These are phyloP conservation scores for Ornithoptera alexandrae DNA, from an alignment of 2,888 invertebrate genomes.

Conservation along the genomic window DNA sequence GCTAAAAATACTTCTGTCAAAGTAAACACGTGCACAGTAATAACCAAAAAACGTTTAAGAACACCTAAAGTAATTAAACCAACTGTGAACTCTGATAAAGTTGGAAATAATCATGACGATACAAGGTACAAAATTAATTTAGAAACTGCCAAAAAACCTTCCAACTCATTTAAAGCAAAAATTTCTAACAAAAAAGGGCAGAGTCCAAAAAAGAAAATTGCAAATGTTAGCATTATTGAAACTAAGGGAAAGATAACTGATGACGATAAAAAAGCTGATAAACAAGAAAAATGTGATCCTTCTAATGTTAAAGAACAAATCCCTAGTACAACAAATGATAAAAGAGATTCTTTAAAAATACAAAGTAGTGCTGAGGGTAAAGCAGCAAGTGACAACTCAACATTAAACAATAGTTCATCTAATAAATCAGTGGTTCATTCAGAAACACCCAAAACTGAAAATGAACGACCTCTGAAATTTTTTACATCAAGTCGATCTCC, in stretches of 20 bases:
- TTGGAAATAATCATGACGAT: constrained; percentile 50
- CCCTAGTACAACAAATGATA: constrained; percentile 29
- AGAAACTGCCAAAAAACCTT: constrained; percentile 52
- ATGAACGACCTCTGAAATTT: constrained; percentile 71
- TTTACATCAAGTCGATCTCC: constrained; percentile 70
- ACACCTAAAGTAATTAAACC: constrained; percentile 47
- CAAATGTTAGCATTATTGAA: constrained; percentile 30
- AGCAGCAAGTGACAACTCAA: constrained; percentile 19
- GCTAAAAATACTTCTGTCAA: constrained; percentile 46
- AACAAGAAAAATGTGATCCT: constrained; percentile 32
- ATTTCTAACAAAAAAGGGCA: constrained; percentile 37
- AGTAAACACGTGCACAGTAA: constrained; percentile 44
- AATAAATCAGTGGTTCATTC: constrained; percentile 36
- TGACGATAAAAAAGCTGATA: constrained; percentile 33
- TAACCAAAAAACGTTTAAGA: constrained; percentile 50
- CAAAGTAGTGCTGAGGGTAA: constrained; percentile 32
- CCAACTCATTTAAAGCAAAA: constrained; percentile 23
- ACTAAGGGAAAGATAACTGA: constrained; percentile 29
- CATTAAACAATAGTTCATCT: constrained; percentile 15
- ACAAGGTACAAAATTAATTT: constrained; percentile 70
- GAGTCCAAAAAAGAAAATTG: constrained; percentile 35
- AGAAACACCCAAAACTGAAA: constrained; percentile 62
- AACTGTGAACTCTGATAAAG: constrained; percentile 43
- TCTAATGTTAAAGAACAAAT: constrained; percentile 25
- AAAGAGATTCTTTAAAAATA: constrained; percentile 34